Conservation (phyloP, 2,797 vertebrate species). For the Centroberyx gerrardi region DNA sequence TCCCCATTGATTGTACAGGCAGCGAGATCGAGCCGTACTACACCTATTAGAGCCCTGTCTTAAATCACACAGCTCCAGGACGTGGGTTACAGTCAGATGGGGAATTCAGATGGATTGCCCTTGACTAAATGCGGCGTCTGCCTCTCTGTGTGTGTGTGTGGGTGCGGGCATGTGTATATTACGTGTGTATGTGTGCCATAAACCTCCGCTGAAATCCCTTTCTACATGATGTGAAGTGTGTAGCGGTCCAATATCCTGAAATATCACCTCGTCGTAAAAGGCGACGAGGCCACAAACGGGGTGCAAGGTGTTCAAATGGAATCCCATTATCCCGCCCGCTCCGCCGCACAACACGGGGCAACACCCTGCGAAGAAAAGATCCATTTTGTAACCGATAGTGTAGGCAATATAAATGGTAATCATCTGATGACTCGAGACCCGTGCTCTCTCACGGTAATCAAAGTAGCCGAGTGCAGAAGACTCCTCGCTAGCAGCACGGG, state of each 20-base stretch:
- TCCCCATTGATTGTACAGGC: conserved; percentile 43
- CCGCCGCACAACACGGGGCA: conserved; percentile 16
- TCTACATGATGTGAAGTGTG: conserved; percentile 16
- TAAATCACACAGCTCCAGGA: conserved; percentile 63
- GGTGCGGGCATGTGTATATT: neutral
- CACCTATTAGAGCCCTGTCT: conserved; percentile 50
- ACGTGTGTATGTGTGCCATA: conserved; percentile 42
- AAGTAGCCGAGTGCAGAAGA: conserved; percentile 6
- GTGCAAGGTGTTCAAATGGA: conserved; percentile 58
- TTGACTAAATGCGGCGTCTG: conserved; percentile 23
- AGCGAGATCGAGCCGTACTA: conserved; percentile 36
- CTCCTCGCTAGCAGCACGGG: neutral
- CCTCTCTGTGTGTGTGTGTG: neutral
- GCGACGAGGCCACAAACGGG: conserved; percentile 60
- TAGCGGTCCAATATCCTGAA: conserved; percentile 47
- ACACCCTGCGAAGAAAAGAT: conserved; percentile 35
- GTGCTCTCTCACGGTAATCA: conserved; percentile 22
- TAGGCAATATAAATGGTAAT: conserved; percentile 77
- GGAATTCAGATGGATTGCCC: conserved; percentile 62
- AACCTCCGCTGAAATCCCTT: conserved; percentile 55
- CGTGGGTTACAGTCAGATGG: conserved; percentile 46
- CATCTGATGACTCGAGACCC: conserved; percentile 29
- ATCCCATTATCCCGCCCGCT: conserved; percentile 65
- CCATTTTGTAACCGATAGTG: conserved; percentile 43
- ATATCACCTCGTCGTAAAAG: conserved; percentile 61